Conservation (phyloP, 1,140 invertebrate species). For the Aphis gossypii region DNA sequence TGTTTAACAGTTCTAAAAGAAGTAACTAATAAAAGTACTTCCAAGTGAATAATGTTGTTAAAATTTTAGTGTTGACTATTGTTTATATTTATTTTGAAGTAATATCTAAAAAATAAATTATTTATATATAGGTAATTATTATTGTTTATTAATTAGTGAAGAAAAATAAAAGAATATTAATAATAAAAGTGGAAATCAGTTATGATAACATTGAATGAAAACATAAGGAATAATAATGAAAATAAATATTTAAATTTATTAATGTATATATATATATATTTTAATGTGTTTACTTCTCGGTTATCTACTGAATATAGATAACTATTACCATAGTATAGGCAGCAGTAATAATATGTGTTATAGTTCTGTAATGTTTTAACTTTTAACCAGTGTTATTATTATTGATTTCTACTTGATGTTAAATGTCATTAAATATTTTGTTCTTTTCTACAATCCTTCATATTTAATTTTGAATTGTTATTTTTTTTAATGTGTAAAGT, state of each 20-base stretch:
- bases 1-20: background rate
- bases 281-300: background rate
- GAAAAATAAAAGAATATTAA: too few species aligned
- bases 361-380: background rate
- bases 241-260: too few species aligned
- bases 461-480: background rate
- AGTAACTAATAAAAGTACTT: background rate
- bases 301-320: too few species aligned
- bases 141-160: too few species aligned
- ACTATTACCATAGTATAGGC: too few species aligned
- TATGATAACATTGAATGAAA: background rate
- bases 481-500: background rate
- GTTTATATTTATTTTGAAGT: background rate
- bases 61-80: conserved; percentile 5
- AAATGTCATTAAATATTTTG: background rate
- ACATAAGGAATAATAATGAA: background rate
- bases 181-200: too few species aligned
- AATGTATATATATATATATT: background rate
- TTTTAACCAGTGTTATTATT: background rate
- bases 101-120: background rate
- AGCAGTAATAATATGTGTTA: background rate
- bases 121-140: too few species aligned
- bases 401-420: background rate
- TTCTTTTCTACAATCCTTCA: background rate
- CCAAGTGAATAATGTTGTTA: background rate